These are phyloP conservation scores for Heteromyza rotundicornis DNA, from an alignment of 2,888 invertebrate genomes.

Conservation along the genomic window DNA sequence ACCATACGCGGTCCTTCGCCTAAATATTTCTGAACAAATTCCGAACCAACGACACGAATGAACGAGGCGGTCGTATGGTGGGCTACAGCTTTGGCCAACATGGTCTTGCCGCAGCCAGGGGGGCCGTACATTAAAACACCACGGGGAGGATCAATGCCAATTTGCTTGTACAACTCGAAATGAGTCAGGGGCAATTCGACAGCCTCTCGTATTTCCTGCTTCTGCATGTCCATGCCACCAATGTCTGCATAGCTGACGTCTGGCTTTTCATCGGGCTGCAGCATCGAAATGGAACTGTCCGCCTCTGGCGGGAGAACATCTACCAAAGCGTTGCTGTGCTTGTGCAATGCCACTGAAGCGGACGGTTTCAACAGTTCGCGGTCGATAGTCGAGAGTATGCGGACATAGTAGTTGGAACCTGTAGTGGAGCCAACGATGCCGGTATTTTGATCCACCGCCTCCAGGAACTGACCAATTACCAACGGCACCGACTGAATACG, in stretches of 20 bases:
- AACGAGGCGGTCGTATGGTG: constrained; percentile 99
- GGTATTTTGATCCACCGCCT: constrained; percentile 99
- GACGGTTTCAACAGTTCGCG: constrained; percentile 96
- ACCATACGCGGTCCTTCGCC: constrained; percentile 99
- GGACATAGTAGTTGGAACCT: constrained; percentile 98
- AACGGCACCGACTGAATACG: constrained; percentile 98
- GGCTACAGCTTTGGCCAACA: constrained; percentile 98
- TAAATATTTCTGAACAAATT: constrained; percentile 99
- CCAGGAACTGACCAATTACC: constrained; percentile 98
- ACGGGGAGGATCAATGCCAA: constrained; percentile 97
- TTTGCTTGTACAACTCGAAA: constrained; percentile 97
- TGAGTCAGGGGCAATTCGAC: constrained; percentile 98
- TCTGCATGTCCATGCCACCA: constrained; percentile 99
- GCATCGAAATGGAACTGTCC: constrained; percentile 98
- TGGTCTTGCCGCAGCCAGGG: constrained; percentile 99
- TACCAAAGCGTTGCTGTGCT: constrained; percentile 99
- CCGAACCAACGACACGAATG: constrained; percentile 98
- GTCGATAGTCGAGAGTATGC: constrained; percentile 97
- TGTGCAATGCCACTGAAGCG: constrained; percentile 97
- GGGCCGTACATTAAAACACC: constrained; percentile 99
- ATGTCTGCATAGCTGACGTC: constrained; percentile 97
- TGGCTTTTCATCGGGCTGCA: constrained; percentile 96
- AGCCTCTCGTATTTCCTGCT: constrained; percentile 98
- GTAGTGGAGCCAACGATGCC: constrained; percentile 99
- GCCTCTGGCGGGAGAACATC: constrained; percentile 99